phyloP scores from a whole-genome alignment of 2,113 vertebrate genomes.

The Festucalex cinctus region DNA sequence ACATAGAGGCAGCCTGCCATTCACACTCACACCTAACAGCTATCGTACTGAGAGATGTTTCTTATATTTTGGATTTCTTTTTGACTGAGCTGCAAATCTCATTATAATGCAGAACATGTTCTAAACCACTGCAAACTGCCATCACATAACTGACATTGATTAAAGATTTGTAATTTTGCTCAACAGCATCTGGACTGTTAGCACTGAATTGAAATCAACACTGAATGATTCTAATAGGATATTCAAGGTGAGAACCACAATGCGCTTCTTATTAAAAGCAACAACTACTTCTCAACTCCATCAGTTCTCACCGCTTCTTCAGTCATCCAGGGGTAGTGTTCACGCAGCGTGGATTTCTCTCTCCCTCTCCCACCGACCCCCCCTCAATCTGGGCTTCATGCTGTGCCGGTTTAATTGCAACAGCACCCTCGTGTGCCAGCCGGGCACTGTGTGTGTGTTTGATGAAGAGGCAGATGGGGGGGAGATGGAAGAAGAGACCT shows the following conservation, averaged over 20 bases:
- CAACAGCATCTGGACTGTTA: too few species aligned
- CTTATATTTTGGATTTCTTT: too few species aligned
- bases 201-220: too few species aligned
- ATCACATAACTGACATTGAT: too few species aligned
- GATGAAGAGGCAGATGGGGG: conserved; percentile 33
- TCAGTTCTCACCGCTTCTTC: conserved; percentile 25
- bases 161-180: too few species aligned
- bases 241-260: not conserved
- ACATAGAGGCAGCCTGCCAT: too few species aligned
- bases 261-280: too few species aligned
- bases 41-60: too few species aligned
- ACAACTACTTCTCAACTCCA: not conserved
- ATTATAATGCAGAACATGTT: too few species aligned
- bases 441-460: conserved; percentile 30
- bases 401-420: conserved; percentile 75
- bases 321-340: conserved; percentile 50
- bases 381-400: conserved; percentile 61
- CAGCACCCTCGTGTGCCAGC: conserved; percentile 71
- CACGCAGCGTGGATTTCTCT: conserved; percentile 48
- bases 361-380: conserved; percentile 45
- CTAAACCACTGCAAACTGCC: too few species aligned
- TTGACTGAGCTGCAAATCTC: too few species aligned
- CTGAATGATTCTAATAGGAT: not conserved
- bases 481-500: conserved; percentile 60
- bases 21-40: too few species aligned